These are phyloP conservation scores for Aurelia coerulea DNA, from an alignment of 30 jellyfish, hydroid and myxozoan species.

Conservation along the genomic window DNA sequence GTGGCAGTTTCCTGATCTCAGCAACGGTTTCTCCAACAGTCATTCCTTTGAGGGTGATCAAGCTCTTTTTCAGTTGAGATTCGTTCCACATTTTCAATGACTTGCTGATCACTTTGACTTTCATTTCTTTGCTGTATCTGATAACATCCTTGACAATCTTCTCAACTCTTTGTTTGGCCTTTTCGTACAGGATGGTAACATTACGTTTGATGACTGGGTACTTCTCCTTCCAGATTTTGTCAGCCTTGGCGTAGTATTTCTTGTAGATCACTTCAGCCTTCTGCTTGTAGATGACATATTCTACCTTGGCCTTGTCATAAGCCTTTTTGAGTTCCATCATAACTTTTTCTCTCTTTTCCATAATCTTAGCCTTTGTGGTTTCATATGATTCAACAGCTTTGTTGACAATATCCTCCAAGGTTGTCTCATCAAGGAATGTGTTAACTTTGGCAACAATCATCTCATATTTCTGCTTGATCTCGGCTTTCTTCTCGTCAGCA, in stretches of 20 bases:
- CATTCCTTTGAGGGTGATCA: constrained; percentile 80
- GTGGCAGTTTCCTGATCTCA: constrained; percentile 83
- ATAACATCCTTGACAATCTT: constrained; percentile 39
- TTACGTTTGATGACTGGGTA: constrained; percentile 52
- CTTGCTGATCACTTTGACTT: constrained; percentile 33
- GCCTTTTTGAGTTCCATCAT: constrained; percentile 43
- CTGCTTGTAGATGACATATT: constrained; percentile 40
- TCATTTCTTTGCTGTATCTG: constrained; percentile 69
- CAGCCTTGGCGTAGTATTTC: constrained; percentile 69
- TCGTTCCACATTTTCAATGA: constrained; percentile 70
- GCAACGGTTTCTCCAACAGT: constrained; percentile 92
- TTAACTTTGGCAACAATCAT: constrained; percentile 21
- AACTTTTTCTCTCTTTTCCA: constrained; percentile 32
- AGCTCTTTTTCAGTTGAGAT: constrained; percentile 47
- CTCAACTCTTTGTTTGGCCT: constrained; percentile 26
- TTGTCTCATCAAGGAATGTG: constrained; percentile 71
- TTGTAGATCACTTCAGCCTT: constrained; percentile 33
- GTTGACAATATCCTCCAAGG: constrained; percentile 71
- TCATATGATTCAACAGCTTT: constrained; percentile 29
- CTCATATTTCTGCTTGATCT: constrained; percentile 35
- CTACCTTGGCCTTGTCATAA: constrained; percentile 42
- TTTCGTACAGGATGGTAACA: constrained; percentile 41
- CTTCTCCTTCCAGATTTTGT: constrained; percentile 62
- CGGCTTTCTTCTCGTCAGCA: constrained; percentile 11
- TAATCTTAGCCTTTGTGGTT: constrained; percentile 40